phyloP scores from a whole-genome alignment of 2,888 invertebrate species.

The Temnothorax ravouxi region DNA sequence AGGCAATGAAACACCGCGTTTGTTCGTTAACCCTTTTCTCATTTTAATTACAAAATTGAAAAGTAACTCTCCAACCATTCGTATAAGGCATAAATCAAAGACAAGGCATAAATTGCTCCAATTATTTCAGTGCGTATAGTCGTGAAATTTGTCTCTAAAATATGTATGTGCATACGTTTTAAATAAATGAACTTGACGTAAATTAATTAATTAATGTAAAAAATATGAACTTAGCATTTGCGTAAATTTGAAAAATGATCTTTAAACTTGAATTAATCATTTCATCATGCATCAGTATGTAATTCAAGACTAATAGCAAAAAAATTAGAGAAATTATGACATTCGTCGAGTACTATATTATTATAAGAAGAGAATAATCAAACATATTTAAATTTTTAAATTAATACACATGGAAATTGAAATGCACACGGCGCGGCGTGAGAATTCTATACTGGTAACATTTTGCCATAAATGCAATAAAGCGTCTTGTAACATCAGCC shows the following conservation, averaged over 20 bases:
- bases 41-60: slow-evolving; percentile 12
- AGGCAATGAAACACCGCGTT: slow-evolving; percentile 33
- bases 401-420: neutral
- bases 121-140: neutral
- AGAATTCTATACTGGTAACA: neutral
- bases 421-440: no score
- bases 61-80: neutral
- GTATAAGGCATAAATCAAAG: neutral
- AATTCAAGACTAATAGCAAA: neutral
- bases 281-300: neutral
- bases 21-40: slow-evolving; percentile 10
- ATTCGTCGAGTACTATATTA: neutral
- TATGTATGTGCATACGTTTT: neutral
- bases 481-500: neutral
- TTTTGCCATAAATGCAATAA: neutral
- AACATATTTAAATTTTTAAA: slow-evolving; percentile 2
- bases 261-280: neutral
- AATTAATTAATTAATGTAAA: slow-evolving; percentile 3
- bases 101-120: neutral
- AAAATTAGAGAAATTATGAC: neutral
- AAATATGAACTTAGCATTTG: neutral
- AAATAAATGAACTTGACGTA: neutral
- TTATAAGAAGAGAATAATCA: neutral
- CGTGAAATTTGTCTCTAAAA: neutral
- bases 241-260: neutral